Percentiles rank a stretch among this genome's conserved stretches.
phyloP scores from a whole-genome alignment of 2,113 vertebrate species.

The Meriones unguiculatus region DNA sequence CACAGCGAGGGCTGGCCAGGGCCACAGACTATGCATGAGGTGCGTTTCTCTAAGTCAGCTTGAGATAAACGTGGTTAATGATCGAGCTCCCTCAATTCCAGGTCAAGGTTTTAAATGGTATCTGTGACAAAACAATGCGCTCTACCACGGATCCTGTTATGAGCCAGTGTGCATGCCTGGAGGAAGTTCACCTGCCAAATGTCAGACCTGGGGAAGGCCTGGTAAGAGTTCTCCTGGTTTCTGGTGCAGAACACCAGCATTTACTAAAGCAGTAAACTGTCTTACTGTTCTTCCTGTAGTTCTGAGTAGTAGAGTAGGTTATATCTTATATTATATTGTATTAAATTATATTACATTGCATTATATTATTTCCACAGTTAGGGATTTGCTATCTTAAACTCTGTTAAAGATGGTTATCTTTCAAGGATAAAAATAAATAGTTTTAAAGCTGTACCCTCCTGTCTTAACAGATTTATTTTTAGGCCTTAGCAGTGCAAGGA shows the following conservation, averaged over 20 bases:
- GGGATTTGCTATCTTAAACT: conserved; percentile 34
- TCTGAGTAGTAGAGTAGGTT: background rate
- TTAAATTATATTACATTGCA: background rate
- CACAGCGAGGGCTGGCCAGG: background rate
- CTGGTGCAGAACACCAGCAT: fast-evolving
- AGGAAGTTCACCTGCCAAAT: conserved; percentile 93
- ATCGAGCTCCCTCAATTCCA: conserved; percentile 79
- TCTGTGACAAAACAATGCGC: conserved; percentile 94
- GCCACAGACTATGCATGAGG: background rate
- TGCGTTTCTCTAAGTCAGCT: background rate
- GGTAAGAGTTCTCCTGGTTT: conserved; percentile 87
- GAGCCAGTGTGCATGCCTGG: conserved; percentile 91
- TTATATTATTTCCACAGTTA: background rate
- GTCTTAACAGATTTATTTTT: conserved; percentile 46
- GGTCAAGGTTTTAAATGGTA: conserved; percentile 93
- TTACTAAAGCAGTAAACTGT: background rate
- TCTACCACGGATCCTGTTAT: conserved; percentile 90
- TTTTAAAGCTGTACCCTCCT: background rate
- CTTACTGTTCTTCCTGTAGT: background rate
- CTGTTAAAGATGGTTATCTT: background rate
- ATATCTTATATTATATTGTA: background rate
- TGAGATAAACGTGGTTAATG: conserved; percentile 51
- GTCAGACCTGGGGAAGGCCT: conserved; percentile 94
- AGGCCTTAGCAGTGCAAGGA: conserved; percentile 13
- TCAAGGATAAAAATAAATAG: conserved; percentile 50